Conservation (phyloP, 64 coral and sea anemone genomes). For the Porites lutea region DNA sequence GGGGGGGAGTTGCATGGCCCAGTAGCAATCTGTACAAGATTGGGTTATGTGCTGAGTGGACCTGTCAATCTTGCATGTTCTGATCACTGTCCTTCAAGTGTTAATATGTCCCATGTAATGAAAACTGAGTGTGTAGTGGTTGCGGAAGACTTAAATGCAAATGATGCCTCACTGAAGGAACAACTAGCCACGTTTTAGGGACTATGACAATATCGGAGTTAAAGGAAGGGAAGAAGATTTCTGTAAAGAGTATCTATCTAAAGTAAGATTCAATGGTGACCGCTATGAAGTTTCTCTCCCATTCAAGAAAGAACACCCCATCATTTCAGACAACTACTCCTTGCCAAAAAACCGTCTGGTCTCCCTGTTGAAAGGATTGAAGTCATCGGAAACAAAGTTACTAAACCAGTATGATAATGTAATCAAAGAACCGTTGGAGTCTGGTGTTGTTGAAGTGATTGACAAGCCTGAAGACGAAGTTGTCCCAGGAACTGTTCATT, state of each 20-base stretch:
- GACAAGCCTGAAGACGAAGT: not conserved
- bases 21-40: slow-evolving; percentile 46
- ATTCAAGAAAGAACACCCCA: slow-evolving; percentile 52
- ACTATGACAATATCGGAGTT: slow-evolving; percentile 55
- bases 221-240: slow-evolving; percentile 3
- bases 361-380: slow-evolving; percentile 34
- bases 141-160: slow-evolving; percentile 24
- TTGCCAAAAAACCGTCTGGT: not conserved
- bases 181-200: slow-evolving; percentile 37
- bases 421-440: slow-evolving; percentile 44
- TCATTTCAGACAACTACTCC: slow-evolving; percentile 58
- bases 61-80: slow-evolving; percentile 15
- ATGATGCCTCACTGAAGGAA: slow-evolving; percentile 23
- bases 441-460: slow-evolving; percentile 54
- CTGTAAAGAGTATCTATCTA: not conserved
- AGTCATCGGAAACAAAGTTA: not conserved
- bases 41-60: slow-evolving; percentile 62
- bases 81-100: not conserved
- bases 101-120: slow-evolving; percentile 53
- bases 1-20: slow-evolving; percentile 51
- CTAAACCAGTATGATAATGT: slow-evolving; percentile 50
- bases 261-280: slow-evolving; percentile 48
- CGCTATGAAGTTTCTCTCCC: slow-evolving; percentile 63
- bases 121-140: slow-evolving; percentile 63
- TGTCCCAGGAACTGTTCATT: slow-evolving; percentile 8